Evolutionary conservation across 37 sponge, comb jelly and placozoan species (phyloP).

Genomic region (Halisarca cf. caerulea): DNA sequence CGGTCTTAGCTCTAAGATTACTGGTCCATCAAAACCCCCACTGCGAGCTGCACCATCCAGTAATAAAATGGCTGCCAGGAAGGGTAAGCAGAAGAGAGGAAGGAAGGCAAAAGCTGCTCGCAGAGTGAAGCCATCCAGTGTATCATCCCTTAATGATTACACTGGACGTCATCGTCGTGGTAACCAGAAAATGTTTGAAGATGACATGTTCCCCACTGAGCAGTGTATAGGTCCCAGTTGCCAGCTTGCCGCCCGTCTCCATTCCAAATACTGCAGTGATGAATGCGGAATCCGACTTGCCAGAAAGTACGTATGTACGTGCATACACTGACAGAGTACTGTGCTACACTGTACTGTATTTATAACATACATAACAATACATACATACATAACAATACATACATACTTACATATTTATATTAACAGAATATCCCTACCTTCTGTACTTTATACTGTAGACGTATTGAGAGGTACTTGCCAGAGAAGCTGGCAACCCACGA

Average conservation of each 20-base stretch:
- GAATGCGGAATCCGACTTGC: constrained; percentile 94
- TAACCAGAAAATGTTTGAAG: background rate
- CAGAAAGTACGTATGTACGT: constrained; percentile 37
- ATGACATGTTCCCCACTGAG: background rate
- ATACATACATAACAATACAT: background rate
- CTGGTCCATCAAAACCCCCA: background rate
- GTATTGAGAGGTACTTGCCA: constrained; percentile 58
- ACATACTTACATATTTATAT: background rate
- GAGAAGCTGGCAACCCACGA: constrained; percentile 1
- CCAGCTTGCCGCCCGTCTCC: constrained; percentile 70
- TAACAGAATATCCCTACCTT: background rate
- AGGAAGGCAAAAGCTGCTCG: background rate
- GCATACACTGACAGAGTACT: no score
- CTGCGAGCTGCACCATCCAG: background rate
- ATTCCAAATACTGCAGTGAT: constrained; percentile 95
- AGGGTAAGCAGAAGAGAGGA: background rate
- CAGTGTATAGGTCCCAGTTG: constrained; percentile 93
- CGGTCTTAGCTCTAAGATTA: background rate
- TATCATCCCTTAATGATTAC: background rate
- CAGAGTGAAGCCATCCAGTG: background rate
- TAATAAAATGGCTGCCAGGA: background rate
- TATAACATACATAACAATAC: no score
- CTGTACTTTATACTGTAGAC: constrained; percentile 10
- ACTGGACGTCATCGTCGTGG: background rate
- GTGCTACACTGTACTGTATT: background rate